Evolutionary conservation across 2,113 vertebrate species (phyloP), one percentile per base, ranked within the genome.

Genomic region (Ictalurus furcatus): DNA sequence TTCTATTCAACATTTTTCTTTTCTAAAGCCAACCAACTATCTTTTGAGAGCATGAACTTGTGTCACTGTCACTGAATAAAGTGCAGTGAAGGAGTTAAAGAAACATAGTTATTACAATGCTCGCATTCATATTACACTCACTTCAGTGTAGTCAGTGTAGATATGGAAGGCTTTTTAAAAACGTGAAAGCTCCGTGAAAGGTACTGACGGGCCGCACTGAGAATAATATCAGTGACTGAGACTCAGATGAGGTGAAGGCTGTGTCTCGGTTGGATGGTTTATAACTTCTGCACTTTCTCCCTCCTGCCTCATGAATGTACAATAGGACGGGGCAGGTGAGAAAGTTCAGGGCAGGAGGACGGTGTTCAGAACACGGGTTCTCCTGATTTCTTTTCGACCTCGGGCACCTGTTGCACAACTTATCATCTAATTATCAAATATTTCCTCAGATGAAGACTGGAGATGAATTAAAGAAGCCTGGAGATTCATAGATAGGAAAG

Each of bases 241-340:
- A n/a, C 12, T 76, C 73, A 37, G 56, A 17, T 28, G 30, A 63
- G 56, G 52, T 48, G 71, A 59, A 78, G 28, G 73, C 56, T 37
- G 85, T 30, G 85, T 78, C 58, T 40, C 85, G 76, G 86, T 80
- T 87, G 86, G 76, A 67, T 58, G 86, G 74, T 87, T 78, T 52
- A n/a, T 80, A 65, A 65, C 59, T 61, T 61, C 76, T 23, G 19
- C 0, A 6, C 58, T 54, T 67, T 87, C 86, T 80, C 59, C 76
- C 40, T 34, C 37, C 40, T 30, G 74, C 40, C 59, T 87, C 59
- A 87, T 87, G 76, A 87, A 87, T 87, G 61, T 34, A 65, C 74
- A 87, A 54, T 67, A 30, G 58, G 37, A 19, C 28, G 23, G 25
- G 19, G 58, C 37, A 48, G 74, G 74, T 63, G 59, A 52, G 28